Base-by-base conservation (phyloP, 2,797 vertebrate genomes). In the Pelodytes ibericus region DNA sequence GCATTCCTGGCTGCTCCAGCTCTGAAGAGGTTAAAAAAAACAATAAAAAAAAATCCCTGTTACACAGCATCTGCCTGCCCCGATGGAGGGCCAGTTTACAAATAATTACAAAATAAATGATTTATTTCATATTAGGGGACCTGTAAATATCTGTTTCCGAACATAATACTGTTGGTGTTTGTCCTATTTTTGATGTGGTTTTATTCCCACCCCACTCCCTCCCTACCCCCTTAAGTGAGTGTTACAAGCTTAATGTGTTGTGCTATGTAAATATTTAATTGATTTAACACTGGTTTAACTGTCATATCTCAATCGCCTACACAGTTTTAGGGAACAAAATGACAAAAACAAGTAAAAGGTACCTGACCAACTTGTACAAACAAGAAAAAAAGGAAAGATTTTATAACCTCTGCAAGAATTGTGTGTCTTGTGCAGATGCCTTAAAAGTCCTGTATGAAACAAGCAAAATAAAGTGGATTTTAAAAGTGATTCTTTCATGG, bases 261-360 rank as follows among this genome's bases (percentile, higher is more conserved):
- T 94, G 92, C 89, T 93, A 76, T 95, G 94, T 95, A 95, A 92
- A 95, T 95, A 95, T 91, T 94, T 92, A 93, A 92, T 91, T 92
- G 91, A 90, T 91, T 92, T 92, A 93, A 94, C 92, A 93, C 90
- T 94, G 91, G 90, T 92, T 90, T 91, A 90, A 91, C 87, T 88
- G 87, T 90, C 87, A 85, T 88, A 86, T 89, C 88, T 90, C 89
- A 86, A 72, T 88, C 86, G 89, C 92, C 90, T 91, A 91, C 91
- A 90, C 86, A 88, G 84, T 91, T 91, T 89, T 88, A 92, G 86
- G 88, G 89, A 84, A 90, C 76, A 90, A 79, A 90, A 85, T 86
- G 84, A 86, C 80, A 81, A 73, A 61, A 61, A 77, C 80, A 60
- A 83, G 76, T 85, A 83, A 89, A 87, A 82, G 89, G 86, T 89